These are phyloP conservation scores for Lydus trimaculatus DNA, from an alignment of 2,888 invertebrate genomes.

Conservation along the genomic window DNA sequence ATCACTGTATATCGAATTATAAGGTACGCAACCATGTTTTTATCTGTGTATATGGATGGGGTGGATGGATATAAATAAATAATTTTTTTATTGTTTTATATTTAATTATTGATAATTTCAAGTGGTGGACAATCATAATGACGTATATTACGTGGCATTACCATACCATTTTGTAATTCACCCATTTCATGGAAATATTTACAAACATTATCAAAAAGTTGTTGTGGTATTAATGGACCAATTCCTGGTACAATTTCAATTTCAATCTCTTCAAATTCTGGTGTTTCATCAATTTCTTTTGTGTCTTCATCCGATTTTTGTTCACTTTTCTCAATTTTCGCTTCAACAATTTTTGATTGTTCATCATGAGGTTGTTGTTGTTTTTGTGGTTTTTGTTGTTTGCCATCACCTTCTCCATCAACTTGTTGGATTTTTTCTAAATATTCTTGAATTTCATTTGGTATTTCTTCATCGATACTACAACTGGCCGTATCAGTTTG, in stretches of 20 bases:
- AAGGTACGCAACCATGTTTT: too few relatives aligned
- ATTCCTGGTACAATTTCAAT: slow-evolving; percentile 67
- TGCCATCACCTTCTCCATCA: slow-evolving; percentile 19
- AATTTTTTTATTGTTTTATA: background rate
- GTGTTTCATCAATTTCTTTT: slow-evolving; percentile 40
- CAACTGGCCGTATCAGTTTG: background rate
- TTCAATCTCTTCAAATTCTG: slow-evolving; percentile 49
- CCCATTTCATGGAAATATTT: slow-evolving; percentile 64
- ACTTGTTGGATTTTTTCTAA: slow-evolving; percentile 37
- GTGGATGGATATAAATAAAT: background rate
- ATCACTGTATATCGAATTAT: too few relatives aligned
- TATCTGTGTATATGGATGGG: too few relatives aligned
- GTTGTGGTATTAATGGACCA: slow-evolving; percentile 64
- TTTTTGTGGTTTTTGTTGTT: slow-evolving; percentile 14
- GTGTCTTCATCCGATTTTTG: slow-evolving; percentile 38
- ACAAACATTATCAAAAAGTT: slow-evolving; percentile 63
- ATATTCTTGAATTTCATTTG: background rate
- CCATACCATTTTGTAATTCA: slow-evolving; percentile 68
- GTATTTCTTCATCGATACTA: background rate
- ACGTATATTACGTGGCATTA: slow-evolving; percentile 75
- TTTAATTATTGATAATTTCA: slow-evolving; percentile 56
- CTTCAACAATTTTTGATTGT: too few relatives aligned
- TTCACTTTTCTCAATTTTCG: slow-evolving; percentile 5
- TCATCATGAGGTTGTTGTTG: background rate
- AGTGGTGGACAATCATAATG: slow-evolving; percentile 75